Percentiles rank a stretch among this genome's conserved stretches.
phyloP scores from a whole-genome alignment of 2,797 vertebrate genomes.

The Buphagus erythrorhynchus region DNA sequence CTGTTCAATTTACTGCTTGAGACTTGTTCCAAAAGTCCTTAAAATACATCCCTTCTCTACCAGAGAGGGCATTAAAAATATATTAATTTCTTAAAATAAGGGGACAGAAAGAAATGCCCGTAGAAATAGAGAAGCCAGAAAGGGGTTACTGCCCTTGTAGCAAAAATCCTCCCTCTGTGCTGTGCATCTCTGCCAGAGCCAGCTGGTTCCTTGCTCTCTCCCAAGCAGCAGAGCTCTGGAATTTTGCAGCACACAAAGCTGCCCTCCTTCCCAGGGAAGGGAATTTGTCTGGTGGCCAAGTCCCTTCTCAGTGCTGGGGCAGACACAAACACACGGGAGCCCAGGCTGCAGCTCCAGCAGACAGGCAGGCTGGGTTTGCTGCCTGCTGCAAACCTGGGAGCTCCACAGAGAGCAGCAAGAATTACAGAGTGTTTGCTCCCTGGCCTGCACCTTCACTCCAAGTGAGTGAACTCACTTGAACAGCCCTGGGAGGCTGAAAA shows the following conservation, averaged over 20 bases:
- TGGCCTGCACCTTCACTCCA: accelerated
- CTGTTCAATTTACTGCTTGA: not conserved
- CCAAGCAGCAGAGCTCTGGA: not conserved
- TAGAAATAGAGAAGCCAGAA: not conserved
- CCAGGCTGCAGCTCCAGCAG: not conserved
- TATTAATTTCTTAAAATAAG: not conserved
- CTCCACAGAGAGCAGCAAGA: not conserved
- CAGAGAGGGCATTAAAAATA: not conserved
- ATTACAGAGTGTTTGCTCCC: not conserved
- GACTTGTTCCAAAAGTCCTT: not conserved
- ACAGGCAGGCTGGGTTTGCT: not conserved
- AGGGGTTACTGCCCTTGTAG: not conserved
- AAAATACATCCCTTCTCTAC: not conserved
- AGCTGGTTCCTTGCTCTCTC: not conserved
- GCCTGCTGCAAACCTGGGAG: not conserved
- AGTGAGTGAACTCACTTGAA: not conserved
- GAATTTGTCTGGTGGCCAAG: not conserved
- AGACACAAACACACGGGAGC: not conserved
- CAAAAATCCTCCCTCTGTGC: not conserved
- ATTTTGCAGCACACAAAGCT: not conserved
- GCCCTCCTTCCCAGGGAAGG: not conserved
- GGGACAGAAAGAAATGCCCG: accelerated
- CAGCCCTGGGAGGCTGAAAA: not conserved
- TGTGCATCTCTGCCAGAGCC: not conserved
- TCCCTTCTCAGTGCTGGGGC: not conserved